Conservation (phyloP, 2,113 vertebrate species). For the Taurulus bubalis region DNA sequence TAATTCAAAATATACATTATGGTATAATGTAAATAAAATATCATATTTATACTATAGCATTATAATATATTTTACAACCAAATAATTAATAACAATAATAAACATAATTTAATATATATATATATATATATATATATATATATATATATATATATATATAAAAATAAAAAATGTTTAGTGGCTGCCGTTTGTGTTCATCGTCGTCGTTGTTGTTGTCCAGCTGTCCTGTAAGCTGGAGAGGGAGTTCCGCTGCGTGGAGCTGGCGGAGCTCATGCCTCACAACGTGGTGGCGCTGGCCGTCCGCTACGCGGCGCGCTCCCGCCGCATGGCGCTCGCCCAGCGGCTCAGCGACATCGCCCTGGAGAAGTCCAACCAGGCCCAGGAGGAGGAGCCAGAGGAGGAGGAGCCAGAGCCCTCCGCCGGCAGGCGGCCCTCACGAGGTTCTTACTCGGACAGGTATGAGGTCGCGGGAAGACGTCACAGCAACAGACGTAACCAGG, state of each 20-base stretch:
- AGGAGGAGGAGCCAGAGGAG: constrained; percentile 62
- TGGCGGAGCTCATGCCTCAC: constrained; percentile 93
- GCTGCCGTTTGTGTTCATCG: not conserved
- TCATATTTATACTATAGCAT: no score
- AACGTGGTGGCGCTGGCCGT: constrained; percentile 90
- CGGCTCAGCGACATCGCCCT: constrained; percentile 90
- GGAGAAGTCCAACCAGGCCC: constrained; percentile 86
- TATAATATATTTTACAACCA: no score
- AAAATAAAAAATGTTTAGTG: no score
- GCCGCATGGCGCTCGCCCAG: constrained; percentile 90
- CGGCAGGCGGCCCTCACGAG: constrained; percentile 45
- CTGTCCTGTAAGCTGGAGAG: constrained; percentile 95
- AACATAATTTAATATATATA: no score
- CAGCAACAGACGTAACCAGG: constrained; percentile 49
- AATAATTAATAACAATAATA: no score
- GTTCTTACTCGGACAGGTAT: constrained; percentile 37
- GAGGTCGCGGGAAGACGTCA: constrained; percentile 52
- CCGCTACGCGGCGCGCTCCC: constrained; percentile 93
- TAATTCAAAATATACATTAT: not conserved
- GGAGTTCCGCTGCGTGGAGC: constrained; percentile 94
- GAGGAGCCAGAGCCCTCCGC: constrained; percentile 78
- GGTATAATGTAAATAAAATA: not conserved
- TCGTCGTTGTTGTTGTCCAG: constrained; percentile 71
- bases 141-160: no score
- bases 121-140: no score